Conservation (phyloP, 2,113 vertebrate species). For the Vulpes lagopus region DNA sequence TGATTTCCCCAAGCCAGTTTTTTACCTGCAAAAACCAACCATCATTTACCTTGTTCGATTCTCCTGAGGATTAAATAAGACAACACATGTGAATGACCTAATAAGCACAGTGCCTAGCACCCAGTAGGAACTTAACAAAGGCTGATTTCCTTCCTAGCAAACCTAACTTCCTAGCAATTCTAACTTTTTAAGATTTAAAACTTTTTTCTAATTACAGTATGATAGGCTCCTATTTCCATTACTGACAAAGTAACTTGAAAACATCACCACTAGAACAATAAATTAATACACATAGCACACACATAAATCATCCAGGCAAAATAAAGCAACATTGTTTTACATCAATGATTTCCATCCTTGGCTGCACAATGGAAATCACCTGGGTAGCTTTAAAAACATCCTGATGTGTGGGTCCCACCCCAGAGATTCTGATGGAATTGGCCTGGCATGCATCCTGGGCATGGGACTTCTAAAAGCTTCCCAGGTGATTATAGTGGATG, state of each 20-base stretch:
- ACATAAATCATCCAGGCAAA: background rate
- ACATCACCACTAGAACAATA: background rate
- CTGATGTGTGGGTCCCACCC: background rate
- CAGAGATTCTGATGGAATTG: background rate
- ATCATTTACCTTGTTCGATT: background rate
- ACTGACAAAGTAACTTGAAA: constrained; percentile 43
- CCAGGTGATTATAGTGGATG: background rate
- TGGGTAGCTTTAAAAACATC: background rate
- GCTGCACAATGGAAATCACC: background rate
- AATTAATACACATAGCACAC: background rate
- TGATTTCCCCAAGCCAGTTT: background rate
- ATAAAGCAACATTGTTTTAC: background rate
- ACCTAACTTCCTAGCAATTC: background rate
- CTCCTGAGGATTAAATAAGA: background rate
- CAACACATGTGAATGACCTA: background rate
- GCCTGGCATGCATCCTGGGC: background rate
- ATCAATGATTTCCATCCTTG: background rate
- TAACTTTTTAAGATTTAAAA: background rate
- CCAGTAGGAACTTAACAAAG: background rate
- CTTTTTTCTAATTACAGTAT: background rate
- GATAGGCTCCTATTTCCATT: background rate
- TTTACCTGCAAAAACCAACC: background rate
- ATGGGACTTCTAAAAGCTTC: too few species aligned
- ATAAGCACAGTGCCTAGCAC: background rate
- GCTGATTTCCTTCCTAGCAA: background rate